Conservation (phyloP, 2,113 vertebrate species). For the Hipposideros armiger region DNA sequence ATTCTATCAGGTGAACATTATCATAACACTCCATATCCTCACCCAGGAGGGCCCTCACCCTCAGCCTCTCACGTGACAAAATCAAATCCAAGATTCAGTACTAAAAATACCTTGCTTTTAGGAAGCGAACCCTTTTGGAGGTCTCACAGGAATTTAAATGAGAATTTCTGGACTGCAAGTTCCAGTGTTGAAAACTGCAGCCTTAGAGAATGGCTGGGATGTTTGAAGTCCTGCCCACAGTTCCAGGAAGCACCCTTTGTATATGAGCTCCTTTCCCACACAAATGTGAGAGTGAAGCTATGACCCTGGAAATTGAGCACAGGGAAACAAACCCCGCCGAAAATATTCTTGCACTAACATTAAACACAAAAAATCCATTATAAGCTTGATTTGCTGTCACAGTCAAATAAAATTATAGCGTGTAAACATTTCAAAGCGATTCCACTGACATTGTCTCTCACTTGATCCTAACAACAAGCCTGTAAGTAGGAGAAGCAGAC, state of each 20-base stretch:
- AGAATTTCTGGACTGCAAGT: neutral
- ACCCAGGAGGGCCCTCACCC: neutral
- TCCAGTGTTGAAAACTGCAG: neutral
- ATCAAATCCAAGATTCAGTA: neutral
- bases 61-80: neutral
- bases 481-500: neutral
- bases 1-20: accelerated
- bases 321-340: neutral
- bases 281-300: neutral
- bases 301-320: neutral
- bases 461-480: neutral
- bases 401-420: neutral
- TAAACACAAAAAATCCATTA: neutral
- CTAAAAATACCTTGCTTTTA: slow-evolving; percentile 25
- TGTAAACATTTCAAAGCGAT: neutral
- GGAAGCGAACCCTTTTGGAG: neutral
- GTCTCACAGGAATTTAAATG: neutral
- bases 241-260: slow-evolving; percentile 53
- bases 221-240: neutral
- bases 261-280: slow-evolving; percentile 32
- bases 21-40: neutral
- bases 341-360: neutral
- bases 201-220: neutral
- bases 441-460: neutral
- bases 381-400: neutral